Percentiles rank a stretch among this genome's conserved stretches.
These are phyloP conservation scores for Odontomyia ornata DNA, from an alignment of 2,888 invertebrate genomes.

Conservation along the genomic window DNA sequence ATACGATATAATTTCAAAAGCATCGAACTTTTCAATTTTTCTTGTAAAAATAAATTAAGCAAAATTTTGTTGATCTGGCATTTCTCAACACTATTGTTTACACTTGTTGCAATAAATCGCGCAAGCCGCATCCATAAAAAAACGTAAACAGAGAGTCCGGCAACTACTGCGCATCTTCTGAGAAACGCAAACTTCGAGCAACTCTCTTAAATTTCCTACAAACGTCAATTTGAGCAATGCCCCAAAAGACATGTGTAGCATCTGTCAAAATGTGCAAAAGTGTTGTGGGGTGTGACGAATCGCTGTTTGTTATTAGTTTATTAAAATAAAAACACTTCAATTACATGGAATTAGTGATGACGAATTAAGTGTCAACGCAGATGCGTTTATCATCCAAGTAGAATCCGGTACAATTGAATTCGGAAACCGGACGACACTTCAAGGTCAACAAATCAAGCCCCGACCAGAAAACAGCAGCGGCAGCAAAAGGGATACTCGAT, in stretches of 20 bases:
- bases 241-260: slow-evolving; percentile 27
- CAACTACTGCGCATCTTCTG: neutral
- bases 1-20: no score
- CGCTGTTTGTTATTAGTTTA: slow-evolving; percentile 28
- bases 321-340: neutral
- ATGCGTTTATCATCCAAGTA: neutral
- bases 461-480: neutral
- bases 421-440: slow-evolving; percentile 24
- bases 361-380: slow-evolving; percentile 9
- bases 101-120: neutral
- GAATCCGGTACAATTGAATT: neutral
- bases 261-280: slow-evolving; percentile 42
- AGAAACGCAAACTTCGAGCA: neutral
- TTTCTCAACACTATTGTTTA: neutral
- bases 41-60: no score
- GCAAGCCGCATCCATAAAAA: neutral
- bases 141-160: slow-evolving; percentile 46
- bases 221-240: slow-evolving; percentile 31
- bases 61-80: neutral
- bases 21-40: no score
- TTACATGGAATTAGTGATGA: slow-evolving; percentile 18
- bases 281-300: slow-evolving; percentile 43
- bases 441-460: slow-evolving; percentile 44
- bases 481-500: neutral
- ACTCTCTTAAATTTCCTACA: neutral